Evolutionary conservation across 2,888 invertebrate species (phyloP).

Genomic region (Blera fallax): DNA sequence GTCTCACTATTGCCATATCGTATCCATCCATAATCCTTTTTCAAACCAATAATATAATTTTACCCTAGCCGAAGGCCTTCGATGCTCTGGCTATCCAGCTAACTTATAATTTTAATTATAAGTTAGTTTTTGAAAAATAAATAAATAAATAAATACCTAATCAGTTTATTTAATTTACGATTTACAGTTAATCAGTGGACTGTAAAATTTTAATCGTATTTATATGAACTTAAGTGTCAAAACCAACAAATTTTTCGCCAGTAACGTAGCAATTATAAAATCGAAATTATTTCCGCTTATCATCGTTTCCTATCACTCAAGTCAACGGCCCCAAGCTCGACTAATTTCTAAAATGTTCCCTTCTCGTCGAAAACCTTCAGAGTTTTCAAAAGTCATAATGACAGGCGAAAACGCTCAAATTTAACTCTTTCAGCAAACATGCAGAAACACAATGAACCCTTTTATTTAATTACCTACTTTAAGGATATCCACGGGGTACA

Average conservation of each 20-base stretch:
- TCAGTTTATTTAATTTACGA: too few relatives aligned
- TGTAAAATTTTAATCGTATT: constrained; percentile 4
- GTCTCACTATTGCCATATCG: too few relatives aligned
- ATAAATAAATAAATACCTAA: too few relatives aligned
- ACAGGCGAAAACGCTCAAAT: constrained; percentile 33
- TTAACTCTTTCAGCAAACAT: constrained; percentile 30
- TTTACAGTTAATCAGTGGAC: neutral
- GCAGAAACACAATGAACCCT: constrained; percentile 40
- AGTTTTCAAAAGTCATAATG: constrained; percentile 46
- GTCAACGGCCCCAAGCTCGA: constrained; percentile 36
- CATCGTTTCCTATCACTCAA: constrained; percentile 36
- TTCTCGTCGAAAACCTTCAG: neutral
- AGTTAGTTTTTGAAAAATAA: too few relatives aligned
- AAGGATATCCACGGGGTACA: neutral
- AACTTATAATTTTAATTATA: too few relatives aligned
- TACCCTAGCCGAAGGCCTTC: too few relatives aligned
- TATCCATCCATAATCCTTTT: too few relatives aligned
- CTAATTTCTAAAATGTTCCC: constrained; percentile 21
- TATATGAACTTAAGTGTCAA: constrained; percentile 16
- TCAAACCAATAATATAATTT: too few relatives aligned
- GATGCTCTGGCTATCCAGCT: too few relatives aligned
- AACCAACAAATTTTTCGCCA: constrained; percentile 48
- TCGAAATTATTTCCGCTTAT: constrained; percentile 52
- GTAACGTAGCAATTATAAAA: constrained; percentile 61
- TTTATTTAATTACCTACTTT: constrained; percentile 61